Evolutionary conservation across 2,888 invertebrate genomes (phyloP).

Genomic region (Helicoverpa assulta): DNA sequence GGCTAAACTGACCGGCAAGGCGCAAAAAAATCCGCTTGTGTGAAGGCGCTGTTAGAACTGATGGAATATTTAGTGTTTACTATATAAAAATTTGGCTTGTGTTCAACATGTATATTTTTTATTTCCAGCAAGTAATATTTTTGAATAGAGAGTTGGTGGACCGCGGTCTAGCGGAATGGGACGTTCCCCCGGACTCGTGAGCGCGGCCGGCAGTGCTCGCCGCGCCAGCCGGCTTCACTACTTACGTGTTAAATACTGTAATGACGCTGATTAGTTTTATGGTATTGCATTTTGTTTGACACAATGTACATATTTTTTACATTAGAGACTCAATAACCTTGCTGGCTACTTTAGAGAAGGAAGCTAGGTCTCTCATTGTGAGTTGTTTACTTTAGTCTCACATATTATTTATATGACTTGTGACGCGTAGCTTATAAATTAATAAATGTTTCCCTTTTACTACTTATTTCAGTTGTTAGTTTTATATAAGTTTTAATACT

Average conservation of each 20-base stretch:
- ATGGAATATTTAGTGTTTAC: constrained; percentile 43
- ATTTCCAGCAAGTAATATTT: constrained; percentile 93
- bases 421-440: constrained; percentile 79
- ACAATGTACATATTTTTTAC: constrained; percentile 73
- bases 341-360: constrained; percentile 58
- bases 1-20: too few species aligned
- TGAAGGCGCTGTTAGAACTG: neutral
- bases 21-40: too few species aligned
- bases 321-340: constrained; percentile 61
- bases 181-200: constrained; percentile 87
- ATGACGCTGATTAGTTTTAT: constrained; percentile 79
- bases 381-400: constrained; percentile 69
- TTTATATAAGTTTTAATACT: constrained; percentile 49
- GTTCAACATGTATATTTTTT: constrained; percentile 47
- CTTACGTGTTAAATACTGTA: constrained; percentile 62
- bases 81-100: constrained; percentile 9
- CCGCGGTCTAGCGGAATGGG: constrained; percentile 95
- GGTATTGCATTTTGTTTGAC: constrained; percentile 83
- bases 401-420: constrained; percentile 73
- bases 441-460: constrained; percentile 70
- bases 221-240: constrained; percentile 53
- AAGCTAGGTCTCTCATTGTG: constrained; percentile 64
- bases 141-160: constrained; percentile 96
- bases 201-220: constrained; percentile 53
- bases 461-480: constrained; percentile 63